These are phyloP conservation scores for Calephelis nemesis DNA, from an alignment of 1,140 invertebrate species.

Conservation along the genomic window DNA sequence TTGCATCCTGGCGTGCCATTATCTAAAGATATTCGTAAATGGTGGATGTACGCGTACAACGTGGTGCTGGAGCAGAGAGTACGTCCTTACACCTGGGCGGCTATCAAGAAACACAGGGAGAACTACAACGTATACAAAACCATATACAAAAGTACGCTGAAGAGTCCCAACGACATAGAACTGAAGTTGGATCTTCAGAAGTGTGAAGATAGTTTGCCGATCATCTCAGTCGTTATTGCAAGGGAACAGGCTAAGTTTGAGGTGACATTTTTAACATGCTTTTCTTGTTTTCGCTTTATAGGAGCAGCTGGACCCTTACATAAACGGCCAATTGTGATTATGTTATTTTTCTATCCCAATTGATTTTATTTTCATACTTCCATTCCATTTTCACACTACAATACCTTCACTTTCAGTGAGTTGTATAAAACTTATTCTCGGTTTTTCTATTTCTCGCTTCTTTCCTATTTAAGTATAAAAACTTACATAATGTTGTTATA, in stretches of 20 bases:
- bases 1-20: conserved; percentile 76
- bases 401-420: no score
- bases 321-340: no score
- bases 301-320: no score
- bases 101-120: conserved; percentile 84
- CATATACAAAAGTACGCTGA: conserved; percentile 85
- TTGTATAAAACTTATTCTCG: no score
- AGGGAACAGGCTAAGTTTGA: conserved; percentile 89
- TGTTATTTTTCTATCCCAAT: no score
- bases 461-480: no score
- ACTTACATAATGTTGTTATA: no score
- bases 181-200: conserved; percentile 86
- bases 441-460: no score
- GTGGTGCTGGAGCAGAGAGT: conserved; percentile 87
- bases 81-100: conserved; percentile 86
- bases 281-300: neutral
- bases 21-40: conserved; percentile 77
- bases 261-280: conserved; percentile 26
- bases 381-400: no score
- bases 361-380: no score
- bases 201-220: conserved; percentile 86
- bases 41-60: conserved; percentile 90
- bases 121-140: conserved; percentile 87
- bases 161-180: conserved; percentile 86
- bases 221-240: conserved; percentile 88